A percentile compares a stretch with the other conserved stretches of the same genome.
Conservation (phyloP, 2,113 vertebrate genomes). For the Actenoides hombroni region DNA sequence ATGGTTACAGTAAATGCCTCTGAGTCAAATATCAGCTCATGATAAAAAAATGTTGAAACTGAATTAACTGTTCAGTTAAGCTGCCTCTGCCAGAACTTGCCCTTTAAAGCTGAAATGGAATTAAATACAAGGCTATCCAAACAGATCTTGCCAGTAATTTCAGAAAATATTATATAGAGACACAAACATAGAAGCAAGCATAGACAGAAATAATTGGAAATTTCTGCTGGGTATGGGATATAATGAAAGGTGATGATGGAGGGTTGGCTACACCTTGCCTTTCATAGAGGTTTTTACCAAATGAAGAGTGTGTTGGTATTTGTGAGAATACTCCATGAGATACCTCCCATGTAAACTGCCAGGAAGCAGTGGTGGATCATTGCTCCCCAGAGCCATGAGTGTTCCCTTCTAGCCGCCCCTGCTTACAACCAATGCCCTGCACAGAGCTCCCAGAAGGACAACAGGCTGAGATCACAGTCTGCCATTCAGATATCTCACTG, state of each 20-base stretch:
- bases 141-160: neutral
- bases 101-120: neutral
- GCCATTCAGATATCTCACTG: fast-evolving
- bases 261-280: neutral
- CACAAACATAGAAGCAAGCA: neutral
- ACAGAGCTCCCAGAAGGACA: neutral
- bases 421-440: neutral
- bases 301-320: neutral
- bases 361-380: neutral
- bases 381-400: fast-evolving
- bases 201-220: neutral
- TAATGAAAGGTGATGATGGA: neutral
- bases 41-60: neutral
- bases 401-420: neutral
- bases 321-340: neutral
- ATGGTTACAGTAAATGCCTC: neutral
- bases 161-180: neutral
- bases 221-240: neutral
- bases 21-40: neutral
- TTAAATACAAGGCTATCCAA: neutral
- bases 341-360: neutral
- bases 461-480: neutral
- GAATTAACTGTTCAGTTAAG: neutral
- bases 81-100: neutral
- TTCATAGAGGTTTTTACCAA: neutral